Conservation (phyloP, 2,797 vertebrate genomes). For the Lemur catta region DNA sequence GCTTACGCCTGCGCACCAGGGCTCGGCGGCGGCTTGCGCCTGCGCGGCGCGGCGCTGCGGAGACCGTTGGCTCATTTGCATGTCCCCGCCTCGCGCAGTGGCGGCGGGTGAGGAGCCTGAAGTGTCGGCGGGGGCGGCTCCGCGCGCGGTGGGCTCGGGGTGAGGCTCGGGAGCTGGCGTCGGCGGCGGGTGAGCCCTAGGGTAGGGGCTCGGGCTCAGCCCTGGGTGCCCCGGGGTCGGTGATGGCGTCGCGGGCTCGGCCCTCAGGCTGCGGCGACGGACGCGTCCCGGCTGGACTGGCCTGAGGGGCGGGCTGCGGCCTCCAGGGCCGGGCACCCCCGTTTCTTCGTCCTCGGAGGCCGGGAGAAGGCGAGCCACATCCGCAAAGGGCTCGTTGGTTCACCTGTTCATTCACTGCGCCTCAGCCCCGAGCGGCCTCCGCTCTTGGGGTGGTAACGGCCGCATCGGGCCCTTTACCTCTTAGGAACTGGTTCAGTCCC, state of each 20-base stretch:
- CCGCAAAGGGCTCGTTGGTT: background rate
- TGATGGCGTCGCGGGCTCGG: background rate
- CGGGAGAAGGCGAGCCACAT: background rate
- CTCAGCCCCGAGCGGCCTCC: background rate
- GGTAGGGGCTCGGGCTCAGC: background rate
- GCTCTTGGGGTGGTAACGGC: background rate
- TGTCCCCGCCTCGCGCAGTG: slow-evolving; percentile 68
- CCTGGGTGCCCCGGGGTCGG: background rate
- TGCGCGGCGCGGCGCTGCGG: slow-evolving; percentile 54
- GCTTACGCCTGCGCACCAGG: background rate
- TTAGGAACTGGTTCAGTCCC: background rate
- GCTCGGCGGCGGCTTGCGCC: background rate
- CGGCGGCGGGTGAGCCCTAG: background rate
- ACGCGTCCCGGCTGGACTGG: background rate
- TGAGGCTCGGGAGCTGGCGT: slow-evolving; percentile 12
- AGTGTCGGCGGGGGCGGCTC: background rate
- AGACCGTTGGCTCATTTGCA: slow-evolving; percentile 76
- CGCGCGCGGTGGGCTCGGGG: slow-evolving; percentile 42
- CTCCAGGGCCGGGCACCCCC: background rate
- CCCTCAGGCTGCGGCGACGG: background rate
- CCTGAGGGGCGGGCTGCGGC: background rate
- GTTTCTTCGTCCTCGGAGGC: background rate
- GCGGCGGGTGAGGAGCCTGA: background rate
- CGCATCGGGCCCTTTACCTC: background rate
- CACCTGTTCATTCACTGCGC: slow-evolving; percentile 41